These are phyloP conservation scores for Petromus typicus DNA, from an alignment of 2,113 vertebrate species.

Conservation along the genomic window DNA sequence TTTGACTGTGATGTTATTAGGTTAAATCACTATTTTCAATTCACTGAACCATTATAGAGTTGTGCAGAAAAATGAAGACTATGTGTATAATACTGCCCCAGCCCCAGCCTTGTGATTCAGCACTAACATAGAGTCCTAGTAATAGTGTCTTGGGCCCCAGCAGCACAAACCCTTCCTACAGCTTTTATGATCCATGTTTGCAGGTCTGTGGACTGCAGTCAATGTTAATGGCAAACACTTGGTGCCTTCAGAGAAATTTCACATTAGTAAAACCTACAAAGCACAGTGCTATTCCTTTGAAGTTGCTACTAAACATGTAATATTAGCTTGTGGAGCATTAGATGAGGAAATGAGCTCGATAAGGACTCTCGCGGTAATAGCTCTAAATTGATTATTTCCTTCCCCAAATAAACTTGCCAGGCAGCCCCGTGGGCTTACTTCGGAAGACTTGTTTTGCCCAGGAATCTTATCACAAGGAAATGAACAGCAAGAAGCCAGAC, in stretches of 20 bases:
- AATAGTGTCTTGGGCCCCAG: background rate
- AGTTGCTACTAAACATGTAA: slow-evolving; percentile 88
- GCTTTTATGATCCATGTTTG: slow-evolving; percentile 65
- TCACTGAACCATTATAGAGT: background rate
- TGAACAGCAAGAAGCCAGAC: slow-evolving; percentile 90
- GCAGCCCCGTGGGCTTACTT: slow-evolving; percentile 91
- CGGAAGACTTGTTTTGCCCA: slow-evolving; percentile 88
- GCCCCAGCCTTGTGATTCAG: background rate
- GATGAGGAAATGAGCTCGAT: slow-evolving; percentile 89
- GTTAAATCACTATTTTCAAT: background rate
- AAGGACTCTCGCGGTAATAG: slow-evolving; percentile 93
- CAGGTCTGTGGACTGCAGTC: background rate
- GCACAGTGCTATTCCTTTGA: slow-evolving; percentile 85
- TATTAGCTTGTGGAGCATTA: slow-evolving; percentile 93
- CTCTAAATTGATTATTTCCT: slow-evolving; percentile 97
- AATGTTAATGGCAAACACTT: slow-evolving; percentile 75
- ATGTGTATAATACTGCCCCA: accelerated
- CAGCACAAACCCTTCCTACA: background rate
- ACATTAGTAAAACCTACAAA: slow-evolving; percentile 79
- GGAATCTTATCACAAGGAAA: slow-evolving; percentile 91
- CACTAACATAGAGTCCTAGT: background rate
- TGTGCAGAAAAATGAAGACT: background rate
- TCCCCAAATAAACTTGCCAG: slow-evolving; percentile 94
- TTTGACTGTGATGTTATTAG: background rate
- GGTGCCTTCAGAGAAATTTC: slow-evolving; percentile 73